These are phyloP conservation scores for Ischnura elegans DNA, from an alignment of 2,888 invertebrate species.

Conservation along the genomic window DNA sequence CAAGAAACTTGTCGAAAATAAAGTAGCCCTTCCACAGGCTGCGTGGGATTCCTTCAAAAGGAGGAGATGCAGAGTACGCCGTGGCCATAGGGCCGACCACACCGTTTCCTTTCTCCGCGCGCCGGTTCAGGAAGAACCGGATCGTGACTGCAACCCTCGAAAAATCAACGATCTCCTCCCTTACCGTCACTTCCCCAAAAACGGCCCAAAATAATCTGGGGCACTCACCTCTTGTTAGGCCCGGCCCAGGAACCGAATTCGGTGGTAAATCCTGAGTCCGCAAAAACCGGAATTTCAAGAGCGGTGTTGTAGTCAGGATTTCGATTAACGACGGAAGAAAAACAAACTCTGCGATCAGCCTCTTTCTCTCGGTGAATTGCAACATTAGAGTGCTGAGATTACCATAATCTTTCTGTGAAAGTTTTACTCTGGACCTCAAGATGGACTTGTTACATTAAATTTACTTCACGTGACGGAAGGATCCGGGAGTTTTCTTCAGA, in stretches of 20 bases:
- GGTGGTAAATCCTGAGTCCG: background rate
- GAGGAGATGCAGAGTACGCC: no score
- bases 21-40: background rate
- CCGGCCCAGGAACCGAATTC: background rate
- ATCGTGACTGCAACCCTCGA: background rate
- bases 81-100: background rate
- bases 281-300: background rate
- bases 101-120: constrained; percentile 1
- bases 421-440: no score
- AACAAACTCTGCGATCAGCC: no score
- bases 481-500: no score
- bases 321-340: background rate
- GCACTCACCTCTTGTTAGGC: background rate
- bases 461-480: no score
- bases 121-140: constrained; percentile 7
- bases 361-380: no score
- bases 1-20: background rate
- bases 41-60: background rate
- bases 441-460: no score
- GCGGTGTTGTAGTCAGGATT: background rate
- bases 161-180: background rate
- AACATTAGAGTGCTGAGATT: no score
- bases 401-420: no score
- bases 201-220: background rate
- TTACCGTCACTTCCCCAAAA: background rate